Evolutionary conservation across 2,113 vertebrate genomes (phyloP).

Genomic region (Ranitomeya imitator): DNA sequence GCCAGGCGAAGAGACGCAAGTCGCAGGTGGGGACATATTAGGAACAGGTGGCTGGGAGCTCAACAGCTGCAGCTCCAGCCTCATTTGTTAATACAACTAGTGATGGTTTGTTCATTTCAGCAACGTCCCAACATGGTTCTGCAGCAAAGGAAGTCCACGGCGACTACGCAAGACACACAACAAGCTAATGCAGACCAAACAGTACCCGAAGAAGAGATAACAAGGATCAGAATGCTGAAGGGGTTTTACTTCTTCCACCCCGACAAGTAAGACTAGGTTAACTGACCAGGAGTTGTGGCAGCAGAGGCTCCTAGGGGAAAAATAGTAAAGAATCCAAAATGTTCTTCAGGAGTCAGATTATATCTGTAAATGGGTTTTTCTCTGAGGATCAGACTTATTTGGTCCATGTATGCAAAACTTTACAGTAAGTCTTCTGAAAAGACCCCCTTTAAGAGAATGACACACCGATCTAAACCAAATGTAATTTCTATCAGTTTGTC

Average conservation of each 20-base stretch:
- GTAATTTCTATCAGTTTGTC: too few relatives aligned
- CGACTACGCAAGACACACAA: background rate
- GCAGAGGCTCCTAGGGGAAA: background rate
- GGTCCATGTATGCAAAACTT: too few relatives aligned
- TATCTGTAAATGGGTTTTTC: background rate
- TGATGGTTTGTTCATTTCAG: background rate
- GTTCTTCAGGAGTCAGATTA: background rate
- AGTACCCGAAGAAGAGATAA: background rate
- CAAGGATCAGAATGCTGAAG: background rate
- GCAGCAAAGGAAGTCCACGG: background rate
- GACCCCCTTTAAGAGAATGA: too few relatives aligned
- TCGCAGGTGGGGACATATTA: conserved; percentile 45
- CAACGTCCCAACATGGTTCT: background rate
- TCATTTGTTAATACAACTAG: conserved; percentile 31
- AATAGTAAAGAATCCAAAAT: background rate
- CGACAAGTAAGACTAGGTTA: background rate
- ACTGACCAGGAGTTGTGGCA: background rate
- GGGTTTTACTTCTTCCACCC: background rate
- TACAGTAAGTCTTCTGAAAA: too few relatives aligned
- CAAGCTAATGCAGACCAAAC: background rate
- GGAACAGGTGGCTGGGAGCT: conserved; percentile 30
- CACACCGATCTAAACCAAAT: too few relatives aligned
- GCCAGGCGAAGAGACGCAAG: background rate
- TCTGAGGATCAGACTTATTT: too few relatives aligned
- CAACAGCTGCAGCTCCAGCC: conserved; percentile 29